phyloP scores from a whole-genome alignment of 2,888 invertebrate species.

The Cyclophora punctaria region DNA sequence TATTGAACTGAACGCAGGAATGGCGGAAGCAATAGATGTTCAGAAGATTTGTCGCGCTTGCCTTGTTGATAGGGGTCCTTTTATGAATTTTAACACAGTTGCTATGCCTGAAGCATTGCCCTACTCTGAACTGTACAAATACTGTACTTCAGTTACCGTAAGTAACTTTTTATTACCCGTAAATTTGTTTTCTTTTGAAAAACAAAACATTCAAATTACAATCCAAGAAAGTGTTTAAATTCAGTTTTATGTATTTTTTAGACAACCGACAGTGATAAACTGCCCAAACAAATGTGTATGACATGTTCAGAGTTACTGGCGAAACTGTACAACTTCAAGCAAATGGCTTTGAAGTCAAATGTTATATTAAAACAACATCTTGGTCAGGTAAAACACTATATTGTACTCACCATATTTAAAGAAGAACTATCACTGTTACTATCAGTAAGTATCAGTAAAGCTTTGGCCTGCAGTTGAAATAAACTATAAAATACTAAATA shows the following conservation, averaged over 20 bases:
- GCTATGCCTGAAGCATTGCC: constrained; percentile 35
- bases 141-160: constrained; percentile 67
- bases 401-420: too few species aligned
- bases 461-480: too few species aligned
- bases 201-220: too few species aligned
- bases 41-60: constrained; percentile 62
- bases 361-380: constrained; percentile 53
- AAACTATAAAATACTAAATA: too few species aligned
- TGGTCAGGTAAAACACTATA: constrained; percentile 27
- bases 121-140: constrained; percentile 50
- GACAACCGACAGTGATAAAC: constrained; percentile 52
- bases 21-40: constrained; percentile 46
- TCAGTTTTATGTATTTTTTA: constrained; percentile 20
- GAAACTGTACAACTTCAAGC: constrained; percentile 63
- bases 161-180: constrained; percentile 3
- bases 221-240: too few species aligned
- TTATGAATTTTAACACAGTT: constrained; percentile 56
- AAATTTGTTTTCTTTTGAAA: too few species aligned
- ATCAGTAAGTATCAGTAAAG: too few species aligned
- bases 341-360: constrained; percentile 58
- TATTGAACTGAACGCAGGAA: constrained; percentile 6
- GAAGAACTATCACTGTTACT: too few species aligned
- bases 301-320: constrained; percentile 57
- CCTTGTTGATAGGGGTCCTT: constrained; percentile 51
- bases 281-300: constrained; percentile 62